These are phyloP conservation scores for Pachyuromys duprasi DNA, from an alignment of 2,797 vertebrate species.

Conservation along the genomic window DNA sequence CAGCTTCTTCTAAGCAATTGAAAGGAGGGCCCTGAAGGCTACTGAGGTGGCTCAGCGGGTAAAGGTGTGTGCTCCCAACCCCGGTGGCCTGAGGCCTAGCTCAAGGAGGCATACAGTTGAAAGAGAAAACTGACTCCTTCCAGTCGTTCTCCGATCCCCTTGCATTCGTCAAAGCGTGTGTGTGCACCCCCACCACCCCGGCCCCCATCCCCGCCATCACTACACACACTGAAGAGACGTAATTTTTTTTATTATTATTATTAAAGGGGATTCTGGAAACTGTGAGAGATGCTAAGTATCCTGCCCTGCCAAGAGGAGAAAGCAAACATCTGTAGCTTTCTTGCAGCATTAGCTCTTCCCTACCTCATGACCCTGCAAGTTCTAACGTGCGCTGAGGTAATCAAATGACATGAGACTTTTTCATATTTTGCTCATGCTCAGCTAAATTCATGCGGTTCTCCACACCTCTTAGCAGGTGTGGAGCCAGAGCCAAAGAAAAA, in stretches of 20 bases:
- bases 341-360: constrained; percentile 34
- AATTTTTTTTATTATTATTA: not conserved
- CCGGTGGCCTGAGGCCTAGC: not conserved
- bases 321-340: constrained; percentile 49
- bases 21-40: not conserved
- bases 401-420: constrained; percentile 66
- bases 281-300: constrained; percentile 31
- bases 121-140: not conserved
- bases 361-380: constrained; percentile 55
- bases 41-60: not conserved
- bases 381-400: constrained; percentile 72
- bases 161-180: not conserved
- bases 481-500: constrained; percentile 47
- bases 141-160: not conserved
- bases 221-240: not conserved
- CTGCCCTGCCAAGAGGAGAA: constrained; percentile 18
- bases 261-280: constrained; percentile 28
- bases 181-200: not conserved
- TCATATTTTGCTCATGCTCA: constrained; percentile 75
- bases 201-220: not conserved
- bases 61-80: not conserved
- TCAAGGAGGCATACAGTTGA: not conserved
- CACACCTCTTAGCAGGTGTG: constrained; percentile 75
- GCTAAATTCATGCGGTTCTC: constrained; percentile 65
- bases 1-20: constrained; percentile 38